Evolutionary conservation across 2,797 vertebrate genomes (phyloP).

Genomic region (Manis pentadactyla): DNA sequence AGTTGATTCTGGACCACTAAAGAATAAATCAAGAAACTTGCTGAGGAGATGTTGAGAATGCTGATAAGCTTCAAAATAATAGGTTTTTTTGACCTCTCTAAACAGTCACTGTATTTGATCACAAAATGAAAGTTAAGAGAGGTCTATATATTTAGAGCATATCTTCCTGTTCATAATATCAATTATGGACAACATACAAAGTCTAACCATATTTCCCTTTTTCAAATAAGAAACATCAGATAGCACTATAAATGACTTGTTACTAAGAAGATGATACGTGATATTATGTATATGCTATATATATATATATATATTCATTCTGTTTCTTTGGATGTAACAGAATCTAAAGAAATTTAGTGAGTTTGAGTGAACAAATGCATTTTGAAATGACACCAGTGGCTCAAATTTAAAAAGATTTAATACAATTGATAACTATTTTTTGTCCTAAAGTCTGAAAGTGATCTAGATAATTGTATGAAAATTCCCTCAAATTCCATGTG

Average conservation of each 20-base stretch:
- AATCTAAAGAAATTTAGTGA: not conserved
- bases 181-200: not conserved
- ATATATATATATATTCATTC: not conserved
- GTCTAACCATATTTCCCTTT: not conserved
- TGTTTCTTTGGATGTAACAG: not conserved
- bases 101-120: not conserved
- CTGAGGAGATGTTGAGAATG: not conserved
- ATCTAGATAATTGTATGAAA: not conserved
- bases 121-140: not conserved
- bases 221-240: not conserved
- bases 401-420: not conserved
- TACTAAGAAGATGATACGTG: not conserved
- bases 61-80: not conserved
- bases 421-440: not conserved
- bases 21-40: conserved; percentile 41
- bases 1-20: not conserved
- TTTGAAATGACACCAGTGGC: not conserved
- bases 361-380: not conserved
- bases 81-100: not conserved
- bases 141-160: not conserved
- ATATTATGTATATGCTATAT: too few species aligned
- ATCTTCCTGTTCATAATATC: not conserved
- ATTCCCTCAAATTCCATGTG: not conserved
- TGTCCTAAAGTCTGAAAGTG: not conserved
- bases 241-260: not conserved